Evolutionary conservation across 2,113 vertebrate species (phyloP).

Genomic region (Semicossyphus pulcher): DNA sequence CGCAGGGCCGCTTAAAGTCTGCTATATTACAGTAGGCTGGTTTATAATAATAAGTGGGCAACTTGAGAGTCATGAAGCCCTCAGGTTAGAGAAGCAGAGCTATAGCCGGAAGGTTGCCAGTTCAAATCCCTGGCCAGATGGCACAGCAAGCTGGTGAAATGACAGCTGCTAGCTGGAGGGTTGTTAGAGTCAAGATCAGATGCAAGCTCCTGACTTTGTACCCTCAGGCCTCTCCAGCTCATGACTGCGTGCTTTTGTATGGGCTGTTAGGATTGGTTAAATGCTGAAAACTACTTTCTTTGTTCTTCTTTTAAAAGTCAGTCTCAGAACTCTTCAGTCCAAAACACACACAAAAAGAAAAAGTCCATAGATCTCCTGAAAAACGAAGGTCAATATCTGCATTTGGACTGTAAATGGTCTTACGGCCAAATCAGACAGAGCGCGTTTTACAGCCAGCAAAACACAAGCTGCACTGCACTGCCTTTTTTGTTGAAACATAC

Average conservation of each 20-base stretch:
- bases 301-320: not conserved
- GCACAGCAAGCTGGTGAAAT: not conserved
- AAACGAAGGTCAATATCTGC: too few relatives aligned
- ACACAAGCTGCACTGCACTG: too few relatives aligned
- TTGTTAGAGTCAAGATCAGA: conserved; percentile 3
- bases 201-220: not conserved
- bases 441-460: too few relatives aligned
- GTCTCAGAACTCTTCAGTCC: too few relatives aligned
- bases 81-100: not conserved
- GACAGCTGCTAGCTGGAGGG: not conserved
- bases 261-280: not conserved
- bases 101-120: not conserved
- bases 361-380: too few relatives aligned
- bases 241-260: not conserved
- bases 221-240: not conserved
- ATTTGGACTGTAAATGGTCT: too few relatives aligned
- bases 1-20: not conserved
- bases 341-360: too few relatives aligned
- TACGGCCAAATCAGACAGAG: too few relatives aligned
- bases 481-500: too few relatives aligned
- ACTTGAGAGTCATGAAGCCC: not conserved
- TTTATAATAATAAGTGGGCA: not conserved
- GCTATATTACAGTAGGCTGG: not conserved
- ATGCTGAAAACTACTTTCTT: not conserved
- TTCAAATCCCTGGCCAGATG: not conserved